Percentiles rank a stretch among this genome's conserved stretches.
Conservation (phyloP, 2,113 vertebrate genomes). For the Ophthalmolycus amberensis region DNA sequence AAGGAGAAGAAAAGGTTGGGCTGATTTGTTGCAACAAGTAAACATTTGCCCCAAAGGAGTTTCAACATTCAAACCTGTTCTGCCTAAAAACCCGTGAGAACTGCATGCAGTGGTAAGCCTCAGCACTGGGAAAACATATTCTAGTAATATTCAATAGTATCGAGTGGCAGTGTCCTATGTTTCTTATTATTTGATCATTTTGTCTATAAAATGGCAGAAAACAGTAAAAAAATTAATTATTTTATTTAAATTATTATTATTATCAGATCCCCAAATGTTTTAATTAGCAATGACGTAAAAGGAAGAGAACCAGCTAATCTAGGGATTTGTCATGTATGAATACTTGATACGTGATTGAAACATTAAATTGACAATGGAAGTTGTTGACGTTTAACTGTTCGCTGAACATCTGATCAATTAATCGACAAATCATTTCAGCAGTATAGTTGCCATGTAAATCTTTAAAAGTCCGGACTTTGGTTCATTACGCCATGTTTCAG, state of each 20-base stretch:
- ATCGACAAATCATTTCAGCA: background rate
- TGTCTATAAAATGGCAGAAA: background rate
- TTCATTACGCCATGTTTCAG: background rate
- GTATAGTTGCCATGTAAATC: background rate
- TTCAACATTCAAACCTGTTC: constrained; percentile 75
- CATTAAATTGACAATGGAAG: constrained; percentile 4
- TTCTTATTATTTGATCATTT: background rate
- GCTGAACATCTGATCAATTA: background rate
- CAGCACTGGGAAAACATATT: background rate
- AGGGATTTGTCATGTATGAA: background rate
- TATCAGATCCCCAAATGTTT: background rate
- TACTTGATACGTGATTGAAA: background rate
- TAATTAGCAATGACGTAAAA: background rate
- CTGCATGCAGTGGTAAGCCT: background rate
- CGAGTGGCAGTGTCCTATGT: background rate
- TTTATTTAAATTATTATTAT: too few species aligned
- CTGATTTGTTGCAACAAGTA: constrained; percentile 82
- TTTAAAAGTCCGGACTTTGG: background rate
- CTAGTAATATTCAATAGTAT: background rate
- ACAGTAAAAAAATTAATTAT: background rate
- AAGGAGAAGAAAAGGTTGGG: constrained; percentile 47
- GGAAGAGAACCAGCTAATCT: background rate
- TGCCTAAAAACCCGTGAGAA: constrained; percentile 12
- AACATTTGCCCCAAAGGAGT: constrained; percentile 72
- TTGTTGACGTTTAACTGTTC: background rate